A percentile compares a stretch with the other conserved stretches of the same genome.
These are phyloP conservation scores for Petrocephalus microphthalmus DNA, from an alignment of 2,113 vertebrate species.

Conservation along the genomic window DNA sequence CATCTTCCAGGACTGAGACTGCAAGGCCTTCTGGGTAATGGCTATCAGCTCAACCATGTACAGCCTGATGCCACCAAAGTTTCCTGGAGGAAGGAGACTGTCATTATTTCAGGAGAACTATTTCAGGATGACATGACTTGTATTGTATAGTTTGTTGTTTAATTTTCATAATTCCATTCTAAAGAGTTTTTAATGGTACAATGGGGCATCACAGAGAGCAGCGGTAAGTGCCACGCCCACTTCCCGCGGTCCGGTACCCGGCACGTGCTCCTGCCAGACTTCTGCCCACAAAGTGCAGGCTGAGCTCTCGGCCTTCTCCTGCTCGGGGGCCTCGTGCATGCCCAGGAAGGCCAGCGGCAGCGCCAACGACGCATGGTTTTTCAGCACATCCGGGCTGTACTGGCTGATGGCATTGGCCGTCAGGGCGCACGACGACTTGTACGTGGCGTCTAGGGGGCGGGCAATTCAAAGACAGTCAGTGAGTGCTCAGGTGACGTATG, in stretches of 20 bases:
- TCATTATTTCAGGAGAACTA: neutral
- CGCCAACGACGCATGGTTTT: constrained; percentile 78
- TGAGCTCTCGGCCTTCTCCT: constrained; percentile 79
- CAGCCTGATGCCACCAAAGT: constrained; percentile 86
- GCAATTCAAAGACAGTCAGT: neutral
- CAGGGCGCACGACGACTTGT: constrained; percentile 78
- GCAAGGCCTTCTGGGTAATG: constrained; percentile 87
- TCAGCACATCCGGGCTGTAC: constrained; percentile 90
- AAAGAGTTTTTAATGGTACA: neutral
- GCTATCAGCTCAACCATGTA: constrained; percentile 89
- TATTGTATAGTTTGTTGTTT: neutral
- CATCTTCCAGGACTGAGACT: constrained; percentile 98
- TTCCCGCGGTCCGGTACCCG: constrained; percentile 61
- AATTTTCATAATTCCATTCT: neutral
- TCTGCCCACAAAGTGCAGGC: constrained; percentile 80
- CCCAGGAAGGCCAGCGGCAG: constrained; percentile 91
- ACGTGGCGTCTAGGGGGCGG: constrained; percentile 67
- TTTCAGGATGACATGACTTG: neutral
- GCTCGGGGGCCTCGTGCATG: constrained; percentile 86
- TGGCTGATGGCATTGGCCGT: constrained; percentile 86
- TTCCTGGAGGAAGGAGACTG: constrained; percentile 57
- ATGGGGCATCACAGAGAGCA: too few species aligned
- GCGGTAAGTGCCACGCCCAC: neutral
- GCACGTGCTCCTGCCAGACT: constrained; percentile 97
- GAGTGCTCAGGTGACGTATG: neutral